phyloP scores from a whole-genome alignment of 1,140 invertebrate genomes.

The Drosophila lowei region DNA sequence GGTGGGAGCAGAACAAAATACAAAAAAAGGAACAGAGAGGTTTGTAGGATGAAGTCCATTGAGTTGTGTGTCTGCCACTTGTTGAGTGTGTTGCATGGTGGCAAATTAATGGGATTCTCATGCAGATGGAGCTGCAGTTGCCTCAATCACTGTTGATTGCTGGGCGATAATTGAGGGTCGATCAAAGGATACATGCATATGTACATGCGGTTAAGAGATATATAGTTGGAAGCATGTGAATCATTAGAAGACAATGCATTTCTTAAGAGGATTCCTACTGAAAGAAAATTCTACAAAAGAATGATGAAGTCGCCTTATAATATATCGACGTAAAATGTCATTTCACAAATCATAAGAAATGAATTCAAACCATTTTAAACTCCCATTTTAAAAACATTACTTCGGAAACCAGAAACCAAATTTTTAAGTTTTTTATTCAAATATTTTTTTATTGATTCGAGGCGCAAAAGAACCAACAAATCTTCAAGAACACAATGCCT shows the following conservation, averaged over 20 bases:
- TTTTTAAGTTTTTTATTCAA: constrained; percentile 24
- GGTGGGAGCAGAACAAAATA: background rate
- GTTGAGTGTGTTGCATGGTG: constrained; percentile 21
- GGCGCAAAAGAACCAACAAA: background rate
- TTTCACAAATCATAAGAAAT: too few species aligned
- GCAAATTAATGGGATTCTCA: constrained; percentile 41
- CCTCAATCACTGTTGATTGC: constrained; percentile 36
- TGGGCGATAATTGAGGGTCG: constrained; percentile 29
- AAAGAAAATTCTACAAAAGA: too few species aligned
- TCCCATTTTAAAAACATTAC: too few species aligned
- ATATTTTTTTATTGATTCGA: too few species aligned
- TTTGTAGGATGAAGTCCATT: background rate
- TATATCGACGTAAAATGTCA: too few species aligned
- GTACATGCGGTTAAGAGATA: too few species aligned
- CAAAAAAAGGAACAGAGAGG: constrained; percentile 1
- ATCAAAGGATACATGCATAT: background rate
- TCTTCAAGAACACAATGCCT: background rate
- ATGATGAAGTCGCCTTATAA: too few species aligned
- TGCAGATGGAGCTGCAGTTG: constrained; percentile 30
- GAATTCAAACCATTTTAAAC: too few species aligned
- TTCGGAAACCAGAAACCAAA: background rate
- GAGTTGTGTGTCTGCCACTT: constrained; percentile 13
- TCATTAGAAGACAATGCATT: background rate
- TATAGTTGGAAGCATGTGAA: too few species aligned
- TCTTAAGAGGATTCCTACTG: too few species aligned